Conservation (phyloP, 2,888 invertebrate genomes). For the Nycteola revayana region DNA sequence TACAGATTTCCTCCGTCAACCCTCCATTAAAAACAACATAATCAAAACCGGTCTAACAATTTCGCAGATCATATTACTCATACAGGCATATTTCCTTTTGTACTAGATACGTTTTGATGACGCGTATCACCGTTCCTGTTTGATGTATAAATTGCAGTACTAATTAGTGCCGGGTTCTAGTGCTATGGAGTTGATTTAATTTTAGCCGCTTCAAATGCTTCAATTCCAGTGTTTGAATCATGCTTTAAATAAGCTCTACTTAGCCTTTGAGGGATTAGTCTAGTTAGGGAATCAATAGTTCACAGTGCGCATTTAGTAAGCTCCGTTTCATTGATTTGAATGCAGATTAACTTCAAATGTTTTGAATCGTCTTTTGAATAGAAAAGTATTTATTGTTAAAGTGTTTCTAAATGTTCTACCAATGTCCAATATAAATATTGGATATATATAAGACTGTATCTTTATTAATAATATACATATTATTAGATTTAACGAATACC, state of each 20-base stretch:
- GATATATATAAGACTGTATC: no score
- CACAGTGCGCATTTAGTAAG: no score
- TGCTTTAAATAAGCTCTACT: constrained; percentile 21
- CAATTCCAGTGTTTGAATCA: constrained; percentile 28
- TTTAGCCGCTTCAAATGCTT: constrained; percentile 27
- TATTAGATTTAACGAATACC: no score
- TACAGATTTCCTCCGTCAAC: constrained; percentile 19
- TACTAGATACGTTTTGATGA: constrained; percentile 32
- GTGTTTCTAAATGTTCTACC: no score
- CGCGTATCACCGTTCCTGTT: constrained; percentile 36
- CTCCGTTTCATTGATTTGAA: no score
- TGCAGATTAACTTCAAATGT: no score
- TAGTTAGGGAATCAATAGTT: no score
- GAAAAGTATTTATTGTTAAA: no score
- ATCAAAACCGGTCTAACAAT: constrained; percentile 25
- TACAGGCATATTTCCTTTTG: constrained; percentile 29
- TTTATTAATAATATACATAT: no score
- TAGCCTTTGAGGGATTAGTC: constrained; percentile 12
- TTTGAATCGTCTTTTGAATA: no score
- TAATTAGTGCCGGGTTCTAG: constrained; percentile 34
- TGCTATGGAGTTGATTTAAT: constrained; percentile 28
- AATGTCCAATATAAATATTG: no score
- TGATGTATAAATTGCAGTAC: constrained; percentile 36
- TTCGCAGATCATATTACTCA: constrained; percentile 28
- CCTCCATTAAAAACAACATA: constrained; percentile 26